A percentile compares a stretch with the other conserved stretches of the same genome.
These are phyloP conservation scores for Sweltsa coloradensis DNA, from an alignment of 1,140 invertebrate genomes.

Conservation along the genomic window DNA sequence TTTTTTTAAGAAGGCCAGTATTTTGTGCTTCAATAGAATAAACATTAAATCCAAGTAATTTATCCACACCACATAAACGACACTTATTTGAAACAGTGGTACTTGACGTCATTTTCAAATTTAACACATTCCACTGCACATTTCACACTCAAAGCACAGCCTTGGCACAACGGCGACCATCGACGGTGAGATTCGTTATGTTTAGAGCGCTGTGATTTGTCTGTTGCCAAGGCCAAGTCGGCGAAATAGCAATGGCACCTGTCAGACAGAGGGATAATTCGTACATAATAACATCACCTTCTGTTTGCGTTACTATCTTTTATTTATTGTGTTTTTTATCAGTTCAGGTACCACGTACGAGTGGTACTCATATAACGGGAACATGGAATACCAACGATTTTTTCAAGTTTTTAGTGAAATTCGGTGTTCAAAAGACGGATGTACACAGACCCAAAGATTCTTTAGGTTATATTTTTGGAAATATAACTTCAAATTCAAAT, in stretches of 20 bases:
- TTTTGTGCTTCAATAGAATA: constrained; percentile 1
- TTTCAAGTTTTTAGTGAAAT: constrained; percentile 87
- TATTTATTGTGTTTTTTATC: constrained; percentile 2
- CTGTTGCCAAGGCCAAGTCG: no score
- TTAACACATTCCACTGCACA: no score
- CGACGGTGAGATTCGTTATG: no score
- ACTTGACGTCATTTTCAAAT: no score
- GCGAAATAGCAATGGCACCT: no score
- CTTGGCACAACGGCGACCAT: no score
- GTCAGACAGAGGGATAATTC: no score
- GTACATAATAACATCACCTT: no score
- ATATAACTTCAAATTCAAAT: constrained; percentile 61
- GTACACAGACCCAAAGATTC: constrained; percentile 63
- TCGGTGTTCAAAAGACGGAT: constrained; percentile 95
- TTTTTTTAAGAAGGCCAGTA: constrained; percentile 11
- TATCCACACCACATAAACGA: constrained; percentile 13
- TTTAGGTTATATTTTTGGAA: constrained; percentile 90
- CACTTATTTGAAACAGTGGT: constrained; percentile 5
- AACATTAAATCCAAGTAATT: constrained; percentile 5
- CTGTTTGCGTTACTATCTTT: no score
- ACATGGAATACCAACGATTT: constrained; percentile 59
- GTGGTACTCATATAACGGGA: constrained; percentile 41
- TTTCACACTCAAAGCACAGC: no score
- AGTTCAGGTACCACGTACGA: neutral
- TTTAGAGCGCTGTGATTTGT: no score